phyloP scores from a whole-genome alignment of 2,113 vertebrate genomes.

The Spermophilus dauricus region DNA sequence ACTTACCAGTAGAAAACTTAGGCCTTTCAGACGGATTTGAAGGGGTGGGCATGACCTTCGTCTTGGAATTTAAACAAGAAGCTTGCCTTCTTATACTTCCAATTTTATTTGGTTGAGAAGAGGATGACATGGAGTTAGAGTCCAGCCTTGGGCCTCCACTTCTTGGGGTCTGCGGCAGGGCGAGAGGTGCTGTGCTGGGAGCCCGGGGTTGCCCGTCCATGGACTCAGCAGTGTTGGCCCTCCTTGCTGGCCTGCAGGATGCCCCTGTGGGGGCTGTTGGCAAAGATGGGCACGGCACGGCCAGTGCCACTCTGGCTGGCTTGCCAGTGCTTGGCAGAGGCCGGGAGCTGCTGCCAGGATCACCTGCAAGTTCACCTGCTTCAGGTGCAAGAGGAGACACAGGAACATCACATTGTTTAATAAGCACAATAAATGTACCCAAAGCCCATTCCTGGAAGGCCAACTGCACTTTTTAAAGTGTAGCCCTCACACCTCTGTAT shows the following conservation, averaged over 20 bases:
- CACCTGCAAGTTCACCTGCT: constrained; percentile 66
- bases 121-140: constrained; percentile 55
- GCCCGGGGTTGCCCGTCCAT: not conserved
- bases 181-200: constrained; percentile 45
- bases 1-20: constrained; percentile 80
- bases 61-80: not conserved
- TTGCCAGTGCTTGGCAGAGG: constrained; percentile 67
- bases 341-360: constrained; percentile 80
- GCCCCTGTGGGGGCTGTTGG: constrained; percentile 60
- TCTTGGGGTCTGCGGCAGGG: constrained; percentile 44
- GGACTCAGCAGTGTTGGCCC: not conserved
- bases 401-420: too few species aligned
- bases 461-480: accelerated
- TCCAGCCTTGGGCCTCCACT: constrained; percentile 57
- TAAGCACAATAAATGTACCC: accelerated
- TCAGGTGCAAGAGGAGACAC: constrained; percentile 78
- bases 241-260: constrained; percentile 56
- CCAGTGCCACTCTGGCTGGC: constrained; percentile 72
- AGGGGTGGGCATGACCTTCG: constrained; percentile 47
- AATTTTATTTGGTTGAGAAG: constrained; percentile 58
- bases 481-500: accelerated
- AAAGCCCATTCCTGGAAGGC: not conserved
- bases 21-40: constrained; percentile 68
- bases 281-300: not conserved
- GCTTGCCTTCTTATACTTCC: constrained; percentile 65